These are phyloP conservation scores for Macheiramphus alcinus DNA, from an alignment of 2,113 vertebrate species.

Conservation along the genomic window DNA sequence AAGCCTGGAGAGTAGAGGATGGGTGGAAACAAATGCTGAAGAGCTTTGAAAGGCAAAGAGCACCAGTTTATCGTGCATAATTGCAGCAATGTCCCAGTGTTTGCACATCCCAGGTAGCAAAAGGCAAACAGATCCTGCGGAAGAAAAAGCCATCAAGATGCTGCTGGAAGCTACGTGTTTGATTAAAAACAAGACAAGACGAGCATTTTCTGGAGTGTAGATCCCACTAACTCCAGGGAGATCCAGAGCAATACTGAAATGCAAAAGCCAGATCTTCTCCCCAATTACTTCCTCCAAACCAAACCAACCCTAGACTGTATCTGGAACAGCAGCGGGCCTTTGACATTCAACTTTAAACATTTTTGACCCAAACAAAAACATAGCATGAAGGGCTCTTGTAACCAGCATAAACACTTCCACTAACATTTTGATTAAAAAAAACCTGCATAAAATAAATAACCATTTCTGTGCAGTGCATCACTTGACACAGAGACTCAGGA, in stretches of 20 bases:
- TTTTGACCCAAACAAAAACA: neutral
- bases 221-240: neutral
- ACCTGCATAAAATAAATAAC: neutral
- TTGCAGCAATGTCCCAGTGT: neutral
- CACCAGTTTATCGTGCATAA: rapidly evolving
- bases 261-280: neutral
- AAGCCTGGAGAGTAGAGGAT: neutral
- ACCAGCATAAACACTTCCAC: neutral
- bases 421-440: neutral
- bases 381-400: neutral
- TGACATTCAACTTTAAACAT: neutral
- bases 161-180: neutral
- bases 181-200: too few species aligned
- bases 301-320: rapidly evolving
- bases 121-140: neutral
- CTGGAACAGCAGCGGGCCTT: neutral
- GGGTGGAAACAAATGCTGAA: neutral
- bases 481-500: rapidly evolving
- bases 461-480: neutral
- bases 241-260: neutral
- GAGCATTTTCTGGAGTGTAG: neutral
- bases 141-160: neutral
- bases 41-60: neutral
- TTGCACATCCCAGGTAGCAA: neutral
- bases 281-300: neutral